Percentiles rank a stretch among this genome's conserved stretches.
Conservation (phyloP, 2,888 invertebrate genomes). For the Eupeodes latifasciatus region DNA sequence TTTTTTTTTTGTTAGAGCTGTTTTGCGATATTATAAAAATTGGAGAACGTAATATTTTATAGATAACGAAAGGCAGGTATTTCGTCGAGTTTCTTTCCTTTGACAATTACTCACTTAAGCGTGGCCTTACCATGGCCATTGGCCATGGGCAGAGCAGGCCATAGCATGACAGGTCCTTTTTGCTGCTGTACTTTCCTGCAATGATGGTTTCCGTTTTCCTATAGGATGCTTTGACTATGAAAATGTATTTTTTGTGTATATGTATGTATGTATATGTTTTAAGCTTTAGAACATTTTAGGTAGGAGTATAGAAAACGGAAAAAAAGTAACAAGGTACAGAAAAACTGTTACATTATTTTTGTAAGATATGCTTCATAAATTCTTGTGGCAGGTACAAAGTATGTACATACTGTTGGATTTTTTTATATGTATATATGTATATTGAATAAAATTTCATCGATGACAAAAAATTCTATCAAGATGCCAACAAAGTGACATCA, state of each 20-base stretch:
- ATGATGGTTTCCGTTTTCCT: conserved; percentile 10
- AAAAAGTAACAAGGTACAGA: not conserved
- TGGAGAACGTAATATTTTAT: conserved; percentile 28
- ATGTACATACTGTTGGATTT: not conserved
- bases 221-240: conserved; percentile 3
- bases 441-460: conserved; percentile 17
- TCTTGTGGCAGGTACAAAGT: no score
- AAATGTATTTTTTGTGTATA: not conserved
- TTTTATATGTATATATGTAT: not conserved
- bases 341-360: not conserved
- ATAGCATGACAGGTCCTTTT: not conserved
- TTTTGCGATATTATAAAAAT: not conserved
- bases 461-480: not conserved
- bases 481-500: not conserved
- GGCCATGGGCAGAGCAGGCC: not conserved
- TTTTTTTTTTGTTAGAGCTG: not conserved
- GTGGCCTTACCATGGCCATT: not conserved
- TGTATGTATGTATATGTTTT: not conserved
- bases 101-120: conserved; percentile 37
- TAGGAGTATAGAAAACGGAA: not conserved
- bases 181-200: no score
- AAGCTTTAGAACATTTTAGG: not conserved
- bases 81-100: conserved; percentile 14
- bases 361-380: not conserved
- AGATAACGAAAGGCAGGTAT: conserved; percentile 35